Conservation (phyloP, 2,113 vertebrate species). For the Chamaetylas fuelleborni region DNA sequence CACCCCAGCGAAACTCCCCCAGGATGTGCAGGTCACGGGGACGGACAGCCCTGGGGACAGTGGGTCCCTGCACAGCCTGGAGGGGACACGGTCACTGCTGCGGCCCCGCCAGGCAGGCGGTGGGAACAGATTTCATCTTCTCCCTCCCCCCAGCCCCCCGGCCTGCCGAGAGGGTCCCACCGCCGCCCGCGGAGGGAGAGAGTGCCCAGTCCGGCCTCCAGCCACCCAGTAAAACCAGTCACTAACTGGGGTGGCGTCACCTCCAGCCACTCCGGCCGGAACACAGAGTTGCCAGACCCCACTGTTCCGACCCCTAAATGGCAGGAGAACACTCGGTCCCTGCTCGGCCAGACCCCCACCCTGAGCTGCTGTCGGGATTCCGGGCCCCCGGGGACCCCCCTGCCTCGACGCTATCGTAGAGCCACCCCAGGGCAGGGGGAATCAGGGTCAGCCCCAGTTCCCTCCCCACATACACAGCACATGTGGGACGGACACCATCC, state of each 20-base stretch:
- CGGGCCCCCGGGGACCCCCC: rapidly evolving
- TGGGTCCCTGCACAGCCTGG: neutral
- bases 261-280: neutral
- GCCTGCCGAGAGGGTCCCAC: neutral
- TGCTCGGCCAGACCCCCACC: neutral
- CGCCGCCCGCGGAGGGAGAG: rapidly evolving
- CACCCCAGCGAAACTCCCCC: rapidly evolving
- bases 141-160: neutral
- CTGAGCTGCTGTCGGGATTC: neutral
- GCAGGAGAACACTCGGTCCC: neutral
- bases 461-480: neutral
- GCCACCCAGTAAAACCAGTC: conserved; percentile 21
- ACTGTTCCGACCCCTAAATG: neutral
- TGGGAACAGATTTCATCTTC: neutral
- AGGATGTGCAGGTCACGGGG: neutral
- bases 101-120: neutral
- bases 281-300: neutral
- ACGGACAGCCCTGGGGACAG: neutral
- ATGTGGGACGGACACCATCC: neutral
- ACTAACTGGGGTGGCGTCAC: neutral
- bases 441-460: neutral
- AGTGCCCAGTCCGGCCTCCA: neutral
- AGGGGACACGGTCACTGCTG: neutral
- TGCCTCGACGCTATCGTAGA: neutral
- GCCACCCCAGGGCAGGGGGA: neutral